Conservation (phyloP, 1,140 invertebrate genomes). For the Drosophila willistoni region DNA sequence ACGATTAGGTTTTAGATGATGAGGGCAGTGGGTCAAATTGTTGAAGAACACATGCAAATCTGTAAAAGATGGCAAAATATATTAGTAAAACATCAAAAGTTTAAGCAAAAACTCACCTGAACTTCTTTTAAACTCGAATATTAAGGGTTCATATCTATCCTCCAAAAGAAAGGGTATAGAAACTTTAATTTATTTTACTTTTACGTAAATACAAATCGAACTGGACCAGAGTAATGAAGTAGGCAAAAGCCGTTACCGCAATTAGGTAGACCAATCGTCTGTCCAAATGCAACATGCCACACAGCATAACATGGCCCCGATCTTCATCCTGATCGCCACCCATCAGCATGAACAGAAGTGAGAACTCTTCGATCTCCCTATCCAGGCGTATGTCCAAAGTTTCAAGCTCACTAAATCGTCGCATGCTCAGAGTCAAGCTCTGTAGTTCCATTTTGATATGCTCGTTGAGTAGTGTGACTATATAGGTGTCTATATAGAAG, state of each 20-base stretch:
- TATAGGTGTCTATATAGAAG: conserved; percentile 74
- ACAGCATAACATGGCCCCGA: conserved; percentile 41
- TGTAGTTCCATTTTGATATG: conserved; percentile 60
- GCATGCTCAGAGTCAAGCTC: conserved; percentile 44
- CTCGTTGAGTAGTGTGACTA: conserved; percentile 68
- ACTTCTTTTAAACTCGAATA: no score
- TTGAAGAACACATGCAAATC: no score
- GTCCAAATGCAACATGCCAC: conserved; percentile 68
- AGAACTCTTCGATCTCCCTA: conserved; percentile 69
- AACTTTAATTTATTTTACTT: neutral
- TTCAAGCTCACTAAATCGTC: conserved; percentile 44
- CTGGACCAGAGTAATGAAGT: conserved; percentile 78
- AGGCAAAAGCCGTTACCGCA: conserved; percentile 65
- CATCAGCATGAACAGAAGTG: conserved; percentile 40
- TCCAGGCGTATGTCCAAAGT: conserved; percentile 36
- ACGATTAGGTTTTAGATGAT: no score
- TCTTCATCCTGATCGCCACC: conserved; percentile 27
- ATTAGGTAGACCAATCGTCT: conserved; percentile 66
- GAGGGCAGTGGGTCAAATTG: no score
- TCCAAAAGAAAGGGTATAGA: no score
- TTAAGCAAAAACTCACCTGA: no score
- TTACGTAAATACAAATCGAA: conserved; percentile 69
- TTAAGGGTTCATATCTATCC: no score
- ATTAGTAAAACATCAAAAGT: no score
- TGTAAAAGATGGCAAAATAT: no score